phyloP scores from a whole-genome alignment of 2,797 vertebrate species.

The Crenichthys baileyi region DNA sequence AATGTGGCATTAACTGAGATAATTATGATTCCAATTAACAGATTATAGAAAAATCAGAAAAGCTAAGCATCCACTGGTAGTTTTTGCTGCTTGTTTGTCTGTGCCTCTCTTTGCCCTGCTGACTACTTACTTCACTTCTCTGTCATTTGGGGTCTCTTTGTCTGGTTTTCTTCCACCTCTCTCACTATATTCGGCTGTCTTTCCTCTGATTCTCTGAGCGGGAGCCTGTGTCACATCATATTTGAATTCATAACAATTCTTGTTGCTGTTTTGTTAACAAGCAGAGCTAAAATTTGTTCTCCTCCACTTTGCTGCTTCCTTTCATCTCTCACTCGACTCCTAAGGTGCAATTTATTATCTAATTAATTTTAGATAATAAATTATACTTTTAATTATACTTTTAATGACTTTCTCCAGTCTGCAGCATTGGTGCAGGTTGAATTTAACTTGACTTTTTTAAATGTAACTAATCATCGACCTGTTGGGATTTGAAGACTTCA shows the following conservation, averaged over 20 bases:
- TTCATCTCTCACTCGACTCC: conserved; percentile 59
- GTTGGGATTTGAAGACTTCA: conserved; percentile 56
- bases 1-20: conserved; percentile 24
- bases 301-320: conserved; percentile 34
- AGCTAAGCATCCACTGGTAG: not conserved
- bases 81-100: conserved; percentile 9
- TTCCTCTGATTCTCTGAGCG: conserved; percentile 32
- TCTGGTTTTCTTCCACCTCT: conserved; percentile 4
- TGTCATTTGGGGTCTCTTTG: not conserved
- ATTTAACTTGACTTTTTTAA: conserved; percentile 18
- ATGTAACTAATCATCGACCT: conserved; percentile 59
- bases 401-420: conserved; percentile 70
- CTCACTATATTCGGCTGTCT: not conserved
- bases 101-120: conserved; percentile 10
- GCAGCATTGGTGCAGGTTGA: conserved; percentile 35
- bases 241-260: conserved; percentile 60
- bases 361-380: conserved; percentile 32
- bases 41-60: conserved; percentile 26
- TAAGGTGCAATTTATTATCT: conserved; percentile 66
- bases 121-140: not conserved
- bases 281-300: conserved; percentile 37
- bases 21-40: conserved; percentile 48
- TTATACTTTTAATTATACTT: too few species aligned
- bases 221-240: conserved; percentile 31
- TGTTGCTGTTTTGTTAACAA: conserved; percentile 70